A percentile compares a stretch with the other conserved stretches of the same genome.
These are phyloP conservation scores for Prolemur simus DNA, from an alignment of 2,113 vertebrate species.

Conservation along the genomic window DNA sequence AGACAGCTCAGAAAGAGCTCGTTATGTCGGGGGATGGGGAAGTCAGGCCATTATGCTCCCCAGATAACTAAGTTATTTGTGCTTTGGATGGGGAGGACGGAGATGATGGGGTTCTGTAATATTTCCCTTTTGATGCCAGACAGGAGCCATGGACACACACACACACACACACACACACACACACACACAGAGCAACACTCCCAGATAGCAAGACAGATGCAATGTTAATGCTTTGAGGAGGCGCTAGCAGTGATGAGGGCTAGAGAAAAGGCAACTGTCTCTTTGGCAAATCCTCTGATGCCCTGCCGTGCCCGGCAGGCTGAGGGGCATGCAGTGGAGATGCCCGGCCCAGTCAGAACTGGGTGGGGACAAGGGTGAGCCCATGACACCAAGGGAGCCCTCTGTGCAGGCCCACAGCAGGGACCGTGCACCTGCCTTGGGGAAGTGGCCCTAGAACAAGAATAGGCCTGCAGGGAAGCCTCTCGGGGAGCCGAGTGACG, in stretches of 20 bases:
- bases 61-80: conserved; percentile 81
- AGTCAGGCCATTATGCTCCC: conserved; percentile 76
- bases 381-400: too few relatives aligned
- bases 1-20: conserved; percentile 74
- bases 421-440: neutral
- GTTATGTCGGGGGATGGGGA: conserved; percentile 63
- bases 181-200: neutral
- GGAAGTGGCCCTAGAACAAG: neutral
- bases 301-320: neutral
- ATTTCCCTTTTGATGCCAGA: conserved; percentile 75
- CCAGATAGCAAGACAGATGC: conserved; percentile 61
- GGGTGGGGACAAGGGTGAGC: neutral
- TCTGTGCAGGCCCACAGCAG: neutral
- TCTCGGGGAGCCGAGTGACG: neutral
- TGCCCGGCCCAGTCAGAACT: neutral
- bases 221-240: conserved; percentile 57
- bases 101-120: conserved; percentile 83
- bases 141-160: neutral
- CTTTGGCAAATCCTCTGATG: neutral
- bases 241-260: conserved; percentile 40
- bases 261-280: conserved; percentile 39
- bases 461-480: neutral
- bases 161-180: neutral
- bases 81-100: conserved; percentile 34
- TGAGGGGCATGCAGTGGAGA: neutral